These are phyloP conservation scores for Agrochola macilenta DNA, from an alignment of 2,888 invertebrate species.

Conservation along the genomic window DNA sequence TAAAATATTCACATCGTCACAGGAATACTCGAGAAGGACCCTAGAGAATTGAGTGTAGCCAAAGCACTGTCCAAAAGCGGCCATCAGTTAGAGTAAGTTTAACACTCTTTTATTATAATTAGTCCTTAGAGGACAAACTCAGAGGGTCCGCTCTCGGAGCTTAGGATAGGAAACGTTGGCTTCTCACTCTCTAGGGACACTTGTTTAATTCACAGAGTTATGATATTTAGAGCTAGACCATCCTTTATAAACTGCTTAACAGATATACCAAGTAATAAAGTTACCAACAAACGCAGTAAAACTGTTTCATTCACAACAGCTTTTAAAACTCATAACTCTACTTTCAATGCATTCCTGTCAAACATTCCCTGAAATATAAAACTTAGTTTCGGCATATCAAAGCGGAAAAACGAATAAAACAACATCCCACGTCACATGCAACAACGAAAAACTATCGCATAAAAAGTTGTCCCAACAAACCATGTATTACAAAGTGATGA, in stretches of 20 bases:
- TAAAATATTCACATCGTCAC: slow-evolving; percentile 75
- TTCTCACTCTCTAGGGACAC: slow-evolving; percentile 71
- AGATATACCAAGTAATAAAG: slow-evolving; percentile 18
- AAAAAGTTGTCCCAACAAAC: slow-evolving; percentile 46
- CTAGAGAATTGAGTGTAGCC: slow-evolving; percentile 66
- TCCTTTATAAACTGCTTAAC: slow-evolving; percentile 49
- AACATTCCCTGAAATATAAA: slow-evolving; percentile 20
- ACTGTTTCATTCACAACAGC: neutral
- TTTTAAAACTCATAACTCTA: slow-evolving; percentile 30
- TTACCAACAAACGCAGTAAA: neutral
- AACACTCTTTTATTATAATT: slow-evolving; percentile 89
- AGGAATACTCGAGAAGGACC: slow-evolving; percentile 66
- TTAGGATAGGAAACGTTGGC: slow-evolving; percentile 74
- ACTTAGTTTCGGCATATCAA: slow-evolving; percentile 19
- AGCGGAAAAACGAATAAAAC: slow-evolving; percentile 52
- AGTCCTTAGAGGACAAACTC: slow-evolving; percentile 80
- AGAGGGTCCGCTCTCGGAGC: slow-evolving; percentile 68
- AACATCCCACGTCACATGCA: slow-evolving; percentile 36
- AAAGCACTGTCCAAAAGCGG: slow-evolving; percentile 76
- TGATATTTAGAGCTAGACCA: slow-evolving; percentile 61
- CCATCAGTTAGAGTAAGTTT: slow-evolving; percentile 83
- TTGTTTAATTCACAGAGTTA: slow-evolving; percentile 78
- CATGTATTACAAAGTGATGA: slow-evolving; percentile 59
- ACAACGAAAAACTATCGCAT: slow-evolving; percentile 41
- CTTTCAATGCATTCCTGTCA: slow-evolving; percentile 29